These are phyloP conservation scores for Agonum fuliginosum DNA, from an alignment of 2,888 invertebrate genomes.

Conservation along the genomic window DNA sequence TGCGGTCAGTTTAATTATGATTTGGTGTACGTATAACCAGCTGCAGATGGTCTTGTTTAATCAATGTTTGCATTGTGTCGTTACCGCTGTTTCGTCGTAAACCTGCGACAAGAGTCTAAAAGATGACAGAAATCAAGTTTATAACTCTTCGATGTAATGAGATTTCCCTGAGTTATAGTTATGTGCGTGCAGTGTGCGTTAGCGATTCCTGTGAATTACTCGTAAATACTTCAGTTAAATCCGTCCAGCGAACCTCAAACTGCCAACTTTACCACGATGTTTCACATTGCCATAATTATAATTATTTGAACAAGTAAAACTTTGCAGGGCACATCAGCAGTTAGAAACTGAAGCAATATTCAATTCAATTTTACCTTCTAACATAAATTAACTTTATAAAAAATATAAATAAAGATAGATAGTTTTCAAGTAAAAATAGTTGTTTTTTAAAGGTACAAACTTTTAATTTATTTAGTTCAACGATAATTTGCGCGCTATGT, in stretches of 20 bases:
- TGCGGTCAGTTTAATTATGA: constrained; percentile 14
- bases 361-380: too few species aligned
- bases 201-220: constrained; percentile 44
- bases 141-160: constrained; percentile 43
- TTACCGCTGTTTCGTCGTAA: constrained; percentile 45
- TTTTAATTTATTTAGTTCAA: too few species aligned
- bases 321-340: too few species aligned
- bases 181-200: constrained; percentile 32
- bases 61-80: constrained; percentile 50
- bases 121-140: constrained; percentile 52
- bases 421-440: too few species aligned
- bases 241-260: background rate
- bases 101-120: constrained; percentile 37
- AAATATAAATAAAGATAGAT: too few species aligned
- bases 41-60: constrained; percentile 16
- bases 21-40: background rate
- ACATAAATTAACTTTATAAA: too few species aligned
- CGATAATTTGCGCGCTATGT: too few species aligned
- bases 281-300: too few species aligned
- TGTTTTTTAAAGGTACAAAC: too few species aligned
- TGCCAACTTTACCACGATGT: too few species aligned
- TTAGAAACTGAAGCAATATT: too few species aligned
- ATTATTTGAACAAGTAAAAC: too few species aligned
- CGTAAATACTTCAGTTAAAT: constrained; percentile 32
- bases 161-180: constrained; percentile 44